Evolutionary conservation across 2,888 invertebrate genomes (phyloP).

Genomic region (Linnaemya vulpina): DNA sequence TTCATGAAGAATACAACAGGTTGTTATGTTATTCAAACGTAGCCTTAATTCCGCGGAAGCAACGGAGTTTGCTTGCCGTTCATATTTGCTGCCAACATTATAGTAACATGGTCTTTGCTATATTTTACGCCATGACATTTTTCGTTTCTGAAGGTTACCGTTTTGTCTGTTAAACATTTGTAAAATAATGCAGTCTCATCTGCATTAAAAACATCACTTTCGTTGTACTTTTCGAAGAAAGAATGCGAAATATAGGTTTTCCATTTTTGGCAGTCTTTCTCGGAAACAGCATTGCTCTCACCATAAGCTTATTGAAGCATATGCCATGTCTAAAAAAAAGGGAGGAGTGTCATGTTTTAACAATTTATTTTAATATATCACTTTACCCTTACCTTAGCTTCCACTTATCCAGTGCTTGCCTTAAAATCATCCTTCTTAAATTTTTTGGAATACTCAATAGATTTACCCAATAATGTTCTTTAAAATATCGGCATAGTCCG

Average conservation of each 20-base stretch:
- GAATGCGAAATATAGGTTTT: background rate
- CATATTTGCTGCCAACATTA: slow-evolving; percentile 35
- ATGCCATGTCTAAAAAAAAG: slow-evolving; percentile 17
- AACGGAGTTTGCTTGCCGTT: no score
- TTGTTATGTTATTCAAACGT: slow-evolving; percentile 9
- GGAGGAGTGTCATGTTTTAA: background rate
- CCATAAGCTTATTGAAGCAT: no score
- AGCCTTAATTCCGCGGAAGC: no score
- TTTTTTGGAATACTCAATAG: slow-evolving; percentile 17
- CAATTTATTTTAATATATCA: background rate
- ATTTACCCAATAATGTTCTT: slow-evolving; percentile 18
- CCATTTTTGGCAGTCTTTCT: slow-evolving; percentile 19
- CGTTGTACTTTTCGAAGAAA: slow-evolving; percentile 16
- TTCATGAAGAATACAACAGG: slow-evolving; percentile 12
- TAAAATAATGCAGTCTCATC: slow-evolving; percentile 21
- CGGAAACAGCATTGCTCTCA: slow-evolving; percentile 31
- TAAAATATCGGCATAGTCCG: no score
- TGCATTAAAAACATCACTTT: slow-evolving; percentile 14
- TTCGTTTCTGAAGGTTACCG: slow-evolving; percentile 1
- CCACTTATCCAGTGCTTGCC: slow-evolving; percentile 26
- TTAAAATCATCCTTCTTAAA: slow-evolving; percentile 30
- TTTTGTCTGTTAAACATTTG: slow-evolving; percentile 19
- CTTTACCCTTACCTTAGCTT: slow-evolving; percentile 13
- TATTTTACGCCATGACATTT: no score
- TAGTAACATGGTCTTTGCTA: no score